Conservation (phyloP, 2,113 vertebrate genomes). For the Helogale parvula region DNA sequence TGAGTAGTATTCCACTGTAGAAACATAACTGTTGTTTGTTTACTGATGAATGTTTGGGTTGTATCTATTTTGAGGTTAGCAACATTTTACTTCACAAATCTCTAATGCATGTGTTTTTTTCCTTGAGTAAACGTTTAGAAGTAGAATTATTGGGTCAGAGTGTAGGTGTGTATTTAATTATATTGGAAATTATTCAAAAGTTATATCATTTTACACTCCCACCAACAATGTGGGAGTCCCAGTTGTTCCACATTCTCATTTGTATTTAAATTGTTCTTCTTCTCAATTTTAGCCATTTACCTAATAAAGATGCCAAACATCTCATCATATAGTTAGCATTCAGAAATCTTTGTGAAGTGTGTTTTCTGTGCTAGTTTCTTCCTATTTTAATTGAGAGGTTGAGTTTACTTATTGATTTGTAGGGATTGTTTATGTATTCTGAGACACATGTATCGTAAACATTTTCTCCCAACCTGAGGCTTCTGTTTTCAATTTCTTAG, state of each 20-base stretch:
- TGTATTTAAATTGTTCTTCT: too few species aligned
- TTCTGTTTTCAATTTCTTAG: neutral
- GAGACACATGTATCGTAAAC: neutral
- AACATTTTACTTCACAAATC: neutral
- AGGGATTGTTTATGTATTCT: neutral
- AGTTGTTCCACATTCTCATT: neutral
- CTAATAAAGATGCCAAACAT: neutral
- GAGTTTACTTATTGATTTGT: neutral
- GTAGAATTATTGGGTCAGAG: neutral
- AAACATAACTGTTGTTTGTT: neutral
- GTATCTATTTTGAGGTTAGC: neutral
- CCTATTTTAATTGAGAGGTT: neutral
- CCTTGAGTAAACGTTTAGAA: neutral
- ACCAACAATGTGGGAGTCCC: neutral
- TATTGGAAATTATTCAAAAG: neutral
- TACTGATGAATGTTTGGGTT: neutral
- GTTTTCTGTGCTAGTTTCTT: neutral
- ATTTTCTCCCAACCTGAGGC: neutral
- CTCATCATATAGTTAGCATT: neutral
- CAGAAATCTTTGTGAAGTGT: neutral
- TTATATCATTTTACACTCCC: neutral
- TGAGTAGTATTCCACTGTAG: neutral
- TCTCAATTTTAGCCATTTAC: neutral
- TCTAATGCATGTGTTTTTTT: neutral
- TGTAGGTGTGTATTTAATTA: neutral